Evolutionary conservation across 2,888 invertebrate genomes (phyloP).

Genomic region (Willowsia nigromaculata): DNA sequence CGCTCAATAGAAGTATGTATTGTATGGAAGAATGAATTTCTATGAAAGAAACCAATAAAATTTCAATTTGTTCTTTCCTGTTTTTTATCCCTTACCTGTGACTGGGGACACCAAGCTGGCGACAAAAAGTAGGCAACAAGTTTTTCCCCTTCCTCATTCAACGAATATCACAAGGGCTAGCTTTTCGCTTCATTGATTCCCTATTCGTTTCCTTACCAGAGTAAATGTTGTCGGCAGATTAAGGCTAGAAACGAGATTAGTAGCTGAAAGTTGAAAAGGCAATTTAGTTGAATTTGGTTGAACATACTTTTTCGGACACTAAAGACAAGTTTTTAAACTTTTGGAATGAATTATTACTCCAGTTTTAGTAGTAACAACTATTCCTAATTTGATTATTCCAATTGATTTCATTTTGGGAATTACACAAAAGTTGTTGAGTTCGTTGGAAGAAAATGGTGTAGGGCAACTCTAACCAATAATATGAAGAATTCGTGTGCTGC

Average conservation of each 20-base stretch:
- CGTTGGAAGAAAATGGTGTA: too few relatives aligned
- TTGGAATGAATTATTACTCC: conserved; percentile 19
- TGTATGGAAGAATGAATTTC: not conserved
- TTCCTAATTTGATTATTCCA: conserved; percentile 63
- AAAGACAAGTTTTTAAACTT: not conserved
- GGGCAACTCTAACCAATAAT: not conserved
- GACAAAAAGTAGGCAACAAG: conserved; percentile 34
- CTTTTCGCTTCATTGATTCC: conserved; percentile 56
- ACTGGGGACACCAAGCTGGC: conserved; percentile 6
- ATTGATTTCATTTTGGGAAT: conserved; percentile 46
- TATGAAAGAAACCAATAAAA: conserved; percentile 65
- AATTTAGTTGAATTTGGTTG: not conserved
- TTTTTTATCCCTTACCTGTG: not conserved
- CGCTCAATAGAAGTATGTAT: not conserved
- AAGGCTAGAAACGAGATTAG: conserved; percentile 47
- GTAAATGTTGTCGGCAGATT: conserved; percentile 46
- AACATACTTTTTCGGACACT: not conserved
- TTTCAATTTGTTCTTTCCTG: conserved; percentile 65
- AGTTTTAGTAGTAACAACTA: not conserved
- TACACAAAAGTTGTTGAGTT: not conserved
- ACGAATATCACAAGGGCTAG: not conserved
- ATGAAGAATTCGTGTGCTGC: too few relatives aligned
- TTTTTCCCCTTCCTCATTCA: conserved; percentile 21
- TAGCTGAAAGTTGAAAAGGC: conserved; percentile 34
- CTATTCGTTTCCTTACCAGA: not conserved